Base-by-base conservation (phyloP, 2,888 invertebrate species). In the Nomada fucata region DNA sequence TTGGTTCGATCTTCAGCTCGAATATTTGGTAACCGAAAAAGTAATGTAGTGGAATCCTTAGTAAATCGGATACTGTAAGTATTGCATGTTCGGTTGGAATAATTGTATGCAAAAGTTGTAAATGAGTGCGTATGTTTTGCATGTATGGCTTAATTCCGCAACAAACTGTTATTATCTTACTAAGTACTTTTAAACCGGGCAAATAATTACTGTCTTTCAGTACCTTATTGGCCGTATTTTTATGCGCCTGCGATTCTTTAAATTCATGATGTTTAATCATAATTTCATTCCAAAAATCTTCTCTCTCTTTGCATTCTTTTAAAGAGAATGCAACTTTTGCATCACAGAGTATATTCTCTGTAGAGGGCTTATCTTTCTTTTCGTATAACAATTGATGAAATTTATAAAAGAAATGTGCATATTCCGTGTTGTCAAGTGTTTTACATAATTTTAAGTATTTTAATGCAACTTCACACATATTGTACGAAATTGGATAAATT, bases 1-100 rank as follows among this genome's bases (percentile, higher is more conserved):
- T 94, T 0, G 97, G 96, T 4, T 96, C 95, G 72, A 96, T 94
- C 77, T 96, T 95, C 87, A 96, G 95, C 79, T 96, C 95, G 89
- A 96, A 97, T 79, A 97, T 95, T 79, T 92, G 92, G 83, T 91
- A 86, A n/a, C 92, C 93, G 47, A 93, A 91, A 61, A 92, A 93
- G 67, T 86, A 89, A 76, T 93, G 88, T 53, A 68, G 63, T 10
- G 82, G 78, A 3, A 77, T 69, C 44, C 68, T 83, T 26, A 88
- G 60, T 59, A 88, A 83, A 73, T 84, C 84, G 11, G 83, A 81
- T 57, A 86, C 60, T 13, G 84, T 85, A 18, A 76, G 67, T 72
- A 83, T 59, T 11, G 63, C 61, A 15, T 70, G 72, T 26, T 88
- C 82, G 3, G 79, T 80, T 44, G 92, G 91, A 57, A 91, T 85